Evolutionary conservation across 2,797 vertebrate genomes (phyloP), one percentile per base, ranked within the genome.

Genomic region (Euphonia xanthogaster): DNA sequence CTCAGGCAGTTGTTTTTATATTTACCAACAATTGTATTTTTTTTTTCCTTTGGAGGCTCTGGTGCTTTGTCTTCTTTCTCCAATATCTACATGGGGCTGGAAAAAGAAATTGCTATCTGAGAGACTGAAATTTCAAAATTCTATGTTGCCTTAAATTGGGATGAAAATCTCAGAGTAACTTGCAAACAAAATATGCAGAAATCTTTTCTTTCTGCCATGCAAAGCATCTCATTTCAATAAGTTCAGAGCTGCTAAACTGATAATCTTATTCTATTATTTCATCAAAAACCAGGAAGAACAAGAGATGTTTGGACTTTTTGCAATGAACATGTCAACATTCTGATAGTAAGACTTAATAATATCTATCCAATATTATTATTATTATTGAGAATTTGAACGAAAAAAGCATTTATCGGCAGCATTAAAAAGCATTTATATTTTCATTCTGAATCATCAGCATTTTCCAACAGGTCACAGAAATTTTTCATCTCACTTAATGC

Each of bases 311-410:
- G 9, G 21, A 39, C 7, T 40, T 84, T 55, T 31, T 39, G 31
- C 70, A 68, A 50, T 30, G 1, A 74, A 37, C 4, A 39, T 51
- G 19, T 60, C 35, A 68, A 7, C 5, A 39, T 80, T 80, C 24
- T 60, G 19, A 42, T 30, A 63, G 13, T 42, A 60, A 47, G 14
- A 23, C 35, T 71, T 45, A 80, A 39, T 47, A 21, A 16, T 48
- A 68, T 42, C 35, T 67, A 20, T 53, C 5, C 4, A 3, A n/a
- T 54, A n/a, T n/a, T n/a, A n/a, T 54, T 22, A 54, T 22, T 54
- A n/a, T n/a, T 23, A 31, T 8, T 0, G 0, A 57, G 21, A 67
- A 67, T 58, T 73, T 54, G 7, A 24, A 58, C 0, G 0, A 53
- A 76, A 77, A 28, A 5, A 67, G 6, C 4, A 40, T 35, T 72